These are phyloP conservation scores for Drepanosiphum platanoidis DNA, from an alignment of 2,888 invertebrate genomes.

Conservation along the genomic window DNA sequence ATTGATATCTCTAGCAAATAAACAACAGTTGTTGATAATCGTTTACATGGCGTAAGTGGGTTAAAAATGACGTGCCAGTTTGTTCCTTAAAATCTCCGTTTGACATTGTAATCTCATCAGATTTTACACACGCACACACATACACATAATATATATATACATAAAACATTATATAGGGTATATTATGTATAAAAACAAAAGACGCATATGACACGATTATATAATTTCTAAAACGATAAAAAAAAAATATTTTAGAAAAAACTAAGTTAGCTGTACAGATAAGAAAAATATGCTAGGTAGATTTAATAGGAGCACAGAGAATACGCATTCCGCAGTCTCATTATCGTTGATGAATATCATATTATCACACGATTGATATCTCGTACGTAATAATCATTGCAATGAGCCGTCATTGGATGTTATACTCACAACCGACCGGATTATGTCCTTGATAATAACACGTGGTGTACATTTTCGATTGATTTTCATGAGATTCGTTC, in stretches of 20 bases:
- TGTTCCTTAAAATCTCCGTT: constrained; percentile 8
- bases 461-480: too few relatives aligned
- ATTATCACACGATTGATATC: constrained; percentile 2
- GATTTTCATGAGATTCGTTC: too few relatives aligned
- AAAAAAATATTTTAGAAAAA: constrained; percentile 35
- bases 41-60: neutral
- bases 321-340: neutral
- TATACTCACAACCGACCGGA: neutral
- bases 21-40: neutral
- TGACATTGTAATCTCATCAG: too few relatives aligned
- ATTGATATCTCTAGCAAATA: neutral
- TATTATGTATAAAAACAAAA: neutral
- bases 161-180: too few relatives aligned
- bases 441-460: too few relatives aligned
- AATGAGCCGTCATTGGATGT: neutral
- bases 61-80: neutral
- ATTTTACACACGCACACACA: too few relatives aligned
- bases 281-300: constrained; percentile 6
- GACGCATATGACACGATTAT: neutral
- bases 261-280: neutral
- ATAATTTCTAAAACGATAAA: constrained; percentile 11
- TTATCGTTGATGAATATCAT: neutral
- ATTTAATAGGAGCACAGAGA: neutral
- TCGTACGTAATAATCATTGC: neutral
- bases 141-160: too few relatives aligned